Percentiles rank a stretch among this genome's conserved stretches.
Evolutionary conservation across 2,113 vertebrate genomes (phyloP).

Genomic region (Balaenoptera acutorostrata): DNA sequence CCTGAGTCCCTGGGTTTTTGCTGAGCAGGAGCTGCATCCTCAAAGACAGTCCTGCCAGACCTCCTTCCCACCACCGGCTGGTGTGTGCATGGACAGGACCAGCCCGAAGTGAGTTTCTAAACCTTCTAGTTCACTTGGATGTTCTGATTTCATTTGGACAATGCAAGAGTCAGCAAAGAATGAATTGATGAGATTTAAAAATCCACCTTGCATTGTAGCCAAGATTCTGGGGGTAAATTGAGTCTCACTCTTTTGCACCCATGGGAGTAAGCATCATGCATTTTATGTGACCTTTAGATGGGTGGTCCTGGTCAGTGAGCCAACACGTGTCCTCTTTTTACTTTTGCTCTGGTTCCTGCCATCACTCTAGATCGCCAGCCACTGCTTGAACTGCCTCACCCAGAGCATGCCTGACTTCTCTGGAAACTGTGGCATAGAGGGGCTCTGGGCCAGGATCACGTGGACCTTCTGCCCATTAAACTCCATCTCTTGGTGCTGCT

Average conservation of each 20-base stretch:
- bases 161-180: background rate
- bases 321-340: slow-evolving; percentile 28
- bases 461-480: slow-evolving; percentile 84
- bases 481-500: slow-evolving; percentile 85
- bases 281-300: accelerated
- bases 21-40: background rate
- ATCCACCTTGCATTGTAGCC: background rate
- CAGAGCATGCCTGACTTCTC: slow-evolving; percentile 85
- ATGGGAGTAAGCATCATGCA: background rate
- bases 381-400: slow-evolving; percentile 84
- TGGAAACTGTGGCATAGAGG: slow-evolving; percentile 74
- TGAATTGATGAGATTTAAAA: background rate
- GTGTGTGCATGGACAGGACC: background rate
- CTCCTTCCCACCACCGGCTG: accelerated
- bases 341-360: slow-evolving; percentile 82
- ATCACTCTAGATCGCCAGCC: slow-evolving; percentile 86
- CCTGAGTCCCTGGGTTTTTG: background rate
- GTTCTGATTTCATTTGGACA: background rate
- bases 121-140: background rate
- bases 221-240: background rate
- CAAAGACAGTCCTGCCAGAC: background rate
- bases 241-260: background rate
- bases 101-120: background rate
- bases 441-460: slow-evolving; percentile 88
- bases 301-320: accelerated